These are phyloP conservation scores for Eristalis pertinax DNA, from an alignment of 2,888 invertebrate species.

Conservation along the genomic window DNA sequence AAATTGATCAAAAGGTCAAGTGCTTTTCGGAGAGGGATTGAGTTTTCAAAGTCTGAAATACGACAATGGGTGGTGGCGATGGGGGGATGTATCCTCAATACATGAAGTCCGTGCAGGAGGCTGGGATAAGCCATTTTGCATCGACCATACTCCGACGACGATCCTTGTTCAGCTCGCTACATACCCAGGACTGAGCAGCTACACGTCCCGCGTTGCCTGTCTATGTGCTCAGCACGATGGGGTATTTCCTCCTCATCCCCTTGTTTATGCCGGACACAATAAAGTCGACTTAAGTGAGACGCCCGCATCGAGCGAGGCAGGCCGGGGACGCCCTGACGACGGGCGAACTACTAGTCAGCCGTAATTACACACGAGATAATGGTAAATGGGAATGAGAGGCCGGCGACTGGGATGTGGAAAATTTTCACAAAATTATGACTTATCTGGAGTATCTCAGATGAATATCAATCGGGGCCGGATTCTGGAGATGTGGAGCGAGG, in stretches of 20 bases:
- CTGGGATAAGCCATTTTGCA: slow-evolving; percentile 31
- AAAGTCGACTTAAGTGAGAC: slow-evolving; percentile 52
- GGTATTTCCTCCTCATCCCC: slow-evolving; percentile 32
- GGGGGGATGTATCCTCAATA: background rate
- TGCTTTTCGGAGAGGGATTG: slow-evolving; percentile 7
- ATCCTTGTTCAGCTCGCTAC: background rate
- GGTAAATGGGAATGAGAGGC: background rate
- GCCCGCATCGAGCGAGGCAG: background rate
- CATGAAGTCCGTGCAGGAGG: background rate
- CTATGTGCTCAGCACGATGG: slow-evolving; percentile 7
- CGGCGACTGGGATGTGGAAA: background rate
- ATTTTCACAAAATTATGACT: slow-evolving; percentile 38
- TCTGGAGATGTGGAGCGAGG: background rate
- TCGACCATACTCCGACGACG: too few relatives aligned
- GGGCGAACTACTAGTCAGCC: background rate
- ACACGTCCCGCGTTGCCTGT: background rate
- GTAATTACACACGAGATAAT: background rate
- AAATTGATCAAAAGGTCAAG: slow-evolving; percentile 65
- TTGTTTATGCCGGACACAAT: slow-evolving; percentile 48
- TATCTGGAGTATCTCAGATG: slow-evolving; percentile 41
- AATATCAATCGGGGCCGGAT: slow-evolving; percentile 36
- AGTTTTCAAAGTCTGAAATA: slow-evolving; percentile 35
- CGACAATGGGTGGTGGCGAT: background rate
- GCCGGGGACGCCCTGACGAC: background rate
- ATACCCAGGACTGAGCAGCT: too few relatives aligned